Conservation (phyloP, 2,797 vertebrate species). For the Pseudopleuronectes americanus region DNA sequence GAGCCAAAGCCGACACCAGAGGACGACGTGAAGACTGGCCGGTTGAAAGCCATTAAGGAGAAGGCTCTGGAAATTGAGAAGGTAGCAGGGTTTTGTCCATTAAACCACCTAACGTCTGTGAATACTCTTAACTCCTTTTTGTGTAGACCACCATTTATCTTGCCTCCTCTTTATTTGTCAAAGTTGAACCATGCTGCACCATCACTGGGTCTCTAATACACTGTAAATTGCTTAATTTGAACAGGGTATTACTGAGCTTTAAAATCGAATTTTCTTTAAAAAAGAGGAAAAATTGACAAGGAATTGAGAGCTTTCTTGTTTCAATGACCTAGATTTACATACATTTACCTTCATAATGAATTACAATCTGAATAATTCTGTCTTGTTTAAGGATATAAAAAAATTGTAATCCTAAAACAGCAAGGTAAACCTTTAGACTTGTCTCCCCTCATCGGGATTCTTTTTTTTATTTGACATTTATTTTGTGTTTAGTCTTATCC, state of each 20-base stretch:
- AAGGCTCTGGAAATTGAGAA: conserved; percentile 83
- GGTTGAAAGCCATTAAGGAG: conserved; percentile 72
- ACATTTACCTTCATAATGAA: no score
- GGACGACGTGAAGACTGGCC: conserved; percentile 65
- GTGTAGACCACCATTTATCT: neutral
- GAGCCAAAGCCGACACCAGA: conserved; percentile 61
- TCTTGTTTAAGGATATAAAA: no score
- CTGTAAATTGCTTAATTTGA: neutral
- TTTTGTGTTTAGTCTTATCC: neutral
- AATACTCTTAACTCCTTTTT: conserved; percentile 5
- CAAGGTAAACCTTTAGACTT: no score
- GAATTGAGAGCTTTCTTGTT: no score
- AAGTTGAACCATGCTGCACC: neutral
- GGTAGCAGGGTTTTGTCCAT: conserved; percentile 65
- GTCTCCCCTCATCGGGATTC: no score
- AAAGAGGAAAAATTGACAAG: no score
- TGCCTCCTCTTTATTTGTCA: neutral
- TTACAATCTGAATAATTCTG: no score
- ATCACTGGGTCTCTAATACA: neutral
- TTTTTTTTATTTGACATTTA: neutral
- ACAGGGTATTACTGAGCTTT: neutral
- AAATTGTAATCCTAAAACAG: no score
- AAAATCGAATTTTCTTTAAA: no score
- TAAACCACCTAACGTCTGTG: conserved; percentile 14
- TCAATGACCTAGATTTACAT: no score